Percentiles rank a stretch among this genome's conserved stretches.
Evolutionary conservation across 2,888 invertebrate species (phyloP).

Genomic region (Lochmaea capreae): DNA sequence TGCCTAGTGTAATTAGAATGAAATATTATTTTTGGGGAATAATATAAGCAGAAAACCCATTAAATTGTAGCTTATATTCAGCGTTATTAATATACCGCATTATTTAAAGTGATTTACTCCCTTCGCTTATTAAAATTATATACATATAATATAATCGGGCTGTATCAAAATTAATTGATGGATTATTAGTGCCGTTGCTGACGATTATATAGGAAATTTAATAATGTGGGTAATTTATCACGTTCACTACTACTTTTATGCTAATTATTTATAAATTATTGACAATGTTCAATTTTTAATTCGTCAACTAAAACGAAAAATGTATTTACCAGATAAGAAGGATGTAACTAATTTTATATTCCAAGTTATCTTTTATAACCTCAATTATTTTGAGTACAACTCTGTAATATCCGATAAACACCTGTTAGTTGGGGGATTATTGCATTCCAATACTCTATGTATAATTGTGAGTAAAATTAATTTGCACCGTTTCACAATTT

Average conservation of each 20-base stretch:
- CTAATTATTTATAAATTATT: background rate
- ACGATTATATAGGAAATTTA: conserved; percentile 19
- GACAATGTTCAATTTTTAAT: background rate
- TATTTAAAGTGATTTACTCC: conserved; percentile 60
- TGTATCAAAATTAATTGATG: conserved; percentile 39
- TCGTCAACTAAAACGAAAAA: conserved; percentile 5
- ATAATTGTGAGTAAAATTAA: too few relatives aligned
- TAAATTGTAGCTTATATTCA: conserved; percentile 54
- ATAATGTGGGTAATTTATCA: conserved; percentile 16
- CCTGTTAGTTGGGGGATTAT: too few relatives aligned
- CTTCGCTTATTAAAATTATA: conserved; percentile 49
- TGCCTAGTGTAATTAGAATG: conserved; percentile 63
- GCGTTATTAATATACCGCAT: conserved; percentile 60
- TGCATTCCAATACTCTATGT: too few relatives aligned
- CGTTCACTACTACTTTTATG: background rate
- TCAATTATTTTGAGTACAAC: too few relatives aligned
- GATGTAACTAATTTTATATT: too few relatives aligned
- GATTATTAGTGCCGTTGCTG: conserved; percentile 34
- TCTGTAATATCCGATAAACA: too few relatives aligned
- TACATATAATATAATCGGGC: conserved; percentile 42
- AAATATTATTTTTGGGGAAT: conserved; percentile 66
- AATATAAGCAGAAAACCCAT: conserved; percentile 60
- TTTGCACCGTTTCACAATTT: too few relatives aligned
- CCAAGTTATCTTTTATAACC: too few relatives aligned
- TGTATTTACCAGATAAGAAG: background rate